Evolutionary conservation across 2,888 invertebrate species (phyloP), one percentile per base, ranked within the genome.

Genomic region (Parnassius mnemosyne): DNA sequence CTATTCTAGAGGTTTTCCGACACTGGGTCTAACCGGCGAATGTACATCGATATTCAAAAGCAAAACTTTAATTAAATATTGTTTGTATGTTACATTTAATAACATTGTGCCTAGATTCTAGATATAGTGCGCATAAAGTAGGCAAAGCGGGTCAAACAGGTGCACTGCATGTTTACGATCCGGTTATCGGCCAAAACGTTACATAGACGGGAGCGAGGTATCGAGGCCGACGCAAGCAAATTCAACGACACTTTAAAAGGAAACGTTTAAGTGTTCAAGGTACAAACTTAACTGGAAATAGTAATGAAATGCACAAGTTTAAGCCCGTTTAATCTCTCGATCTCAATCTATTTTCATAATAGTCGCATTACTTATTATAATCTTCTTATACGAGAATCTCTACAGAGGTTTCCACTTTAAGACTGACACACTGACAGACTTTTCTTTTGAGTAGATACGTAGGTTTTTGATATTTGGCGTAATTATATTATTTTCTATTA

Each of bases 151-250:
- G 56, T 56, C 61, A 57, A 42, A 41, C 61, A 61, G 61, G 61
- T 61, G 61, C 47, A 25, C 46, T 52, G 61, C 53, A 51, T 56
- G 25, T 50, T 60, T 54, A 59, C 53, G 61, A 52, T 51, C 61
- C 61, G 57, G 61, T 61, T 61, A 61, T 61, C 61, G 61, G 56
- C 61, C 61, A 57, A 61, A 61, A 61, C 61, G 51, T 56, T 61
- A 57, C 57, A 57, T 61, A 61, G 51, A 61, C 52, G 57, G 61
- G 52, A 61, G 56, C 10, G 47, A 34, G 52, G 13, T 46, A 61
- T 57, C 57, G 61, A 57, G 61, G 61, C 52, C 61, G 53, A 12
- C 56, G 42, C 61, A 46, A 57, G n/a, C 42, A 16, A 52, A 49
- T 44, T 50, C 13, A 16, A 57, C 41, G 56, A 53, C 57, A 56